These are phyloP conservation scores for Pollimyrus isidori DNA, from an alignment of 2,113 vertebrate species.

Conservation along the genomic window DNA sequence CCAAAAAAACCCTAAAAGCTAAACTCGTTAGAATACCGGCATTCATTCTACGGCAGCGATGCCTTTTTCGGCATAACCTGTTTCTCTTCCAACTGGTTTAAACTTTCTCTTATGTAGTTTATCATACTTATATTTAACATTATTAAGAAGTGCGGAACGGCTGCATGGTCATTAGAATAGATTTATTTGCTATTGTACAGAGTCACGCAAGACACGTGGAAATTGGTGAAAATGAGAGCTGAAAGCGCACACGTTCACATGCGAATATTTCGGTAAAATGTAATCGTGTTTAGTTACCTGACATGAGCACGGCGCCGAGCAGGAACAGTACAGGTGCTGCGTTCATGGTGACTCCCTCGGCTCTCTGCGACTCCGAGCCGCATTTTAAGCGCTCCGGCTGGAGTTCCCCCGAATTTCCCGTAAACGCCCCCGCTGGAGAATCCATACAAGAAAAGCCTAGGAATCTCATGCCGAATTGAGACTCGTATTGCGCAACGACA, in stretches of 20 bases:
- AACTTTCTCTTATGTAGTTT: background rate
- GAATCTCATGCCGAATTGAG: background rate
- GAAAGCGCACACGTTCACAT: background rate
- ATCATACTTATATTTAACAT: background rate
- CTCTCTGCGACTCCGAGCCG: background rate
- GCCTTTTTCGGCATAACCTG: too few species aligned
- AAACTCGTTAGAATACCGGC: too few species aligned
- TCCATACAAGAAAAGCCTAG: background rate
- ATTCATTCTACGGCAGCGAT: too few species aligned
- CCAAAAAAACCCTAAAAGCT: too few species aligned
- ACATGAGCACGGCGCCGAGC: background rate
- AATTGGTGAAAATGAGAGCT: background rate
- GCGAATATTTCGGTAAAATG: background rate
- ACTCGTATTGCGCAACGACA: background rate
- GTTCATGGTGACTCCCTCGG: conserved; percentile 24
- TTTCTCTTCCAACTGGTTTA: background rate
- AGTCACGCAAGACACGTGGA: background rate
- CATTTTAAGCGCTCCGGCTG: conserved; percentile 18
- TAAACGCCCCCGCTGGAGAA: background rate
- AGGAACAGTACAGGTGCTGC: background rate
- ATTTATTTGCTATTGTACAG: too few species aligned
- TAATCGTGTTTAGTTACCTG: conserved; percentile 21
- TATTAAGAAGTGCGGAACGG: background rate
- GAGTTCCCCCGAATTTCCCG: conserved; percentile 21
- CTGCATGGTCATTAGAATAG: background rate